Evolutionary conservation across 2,113 vertebrate genomes (phyloP).

Genomic region (Semnopithecus entellus): DNA sequence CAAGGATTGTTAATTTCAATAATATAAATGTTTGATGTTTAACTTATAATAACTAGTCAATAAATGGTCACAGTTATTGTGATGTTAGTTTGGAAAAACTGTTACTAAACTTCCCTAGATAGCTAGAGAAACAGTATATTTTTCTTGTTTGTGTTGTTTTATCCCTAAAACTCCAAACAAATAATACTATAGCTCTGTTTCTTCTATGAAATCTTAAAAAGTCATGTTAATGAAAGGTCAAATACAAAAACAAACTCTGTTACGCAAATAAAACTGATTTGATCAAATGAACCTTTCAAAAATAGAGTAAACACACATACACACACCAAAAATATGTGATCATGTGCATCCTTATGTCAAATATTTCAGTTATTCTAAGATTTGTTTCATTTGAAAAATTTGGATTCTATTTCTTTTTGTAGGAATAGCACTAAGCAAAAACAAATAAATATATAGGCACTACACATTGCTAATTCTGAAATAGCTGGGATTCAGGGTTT

Average conservation of each 20-base stretch:
- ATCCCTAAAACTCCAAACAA: neutral
- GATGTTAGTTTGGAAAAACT: neutral
- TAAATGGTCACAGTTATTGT: too few species aligned
- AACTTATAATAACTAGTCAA: too few species aligned
- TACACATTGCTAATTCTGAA: neutral
- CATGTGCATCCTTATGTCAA: neutral
- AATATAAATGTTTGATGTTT: neutral
- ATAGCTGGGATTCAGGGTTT: too few species aligned
- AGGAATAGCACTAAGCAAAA: constrained; percentile 13
- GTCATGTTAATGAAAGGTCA: neutral
- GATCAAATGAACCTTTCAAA: neutral
- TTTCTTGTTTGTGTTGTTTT: neutral
- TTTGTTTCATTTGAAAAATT: constrained; percentile 62
- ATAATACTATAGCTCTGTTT: neutral
- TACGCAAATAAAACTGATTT: neutral
- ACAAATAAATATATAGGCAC: neutral
- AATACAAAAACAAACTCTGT: neutral
- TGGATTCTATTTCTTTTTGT: neutral
- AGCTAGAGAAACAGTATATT: neutral
- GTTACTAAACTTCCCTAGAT: neutral
- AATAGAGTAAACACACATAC: neutral
- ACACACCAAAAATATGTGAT: neutral
- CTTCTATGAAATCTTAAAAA: neutral
- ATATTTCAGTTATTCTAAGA: neutral
- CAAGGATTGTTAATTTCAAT: neutral